Percentiles rank a stretch among this genome's conserved stretches.
Evolutionary conservation across 1,140 invertebrate genomes (phyloP).

Genomic region (Pseudobourletiella spinata): DNA sequence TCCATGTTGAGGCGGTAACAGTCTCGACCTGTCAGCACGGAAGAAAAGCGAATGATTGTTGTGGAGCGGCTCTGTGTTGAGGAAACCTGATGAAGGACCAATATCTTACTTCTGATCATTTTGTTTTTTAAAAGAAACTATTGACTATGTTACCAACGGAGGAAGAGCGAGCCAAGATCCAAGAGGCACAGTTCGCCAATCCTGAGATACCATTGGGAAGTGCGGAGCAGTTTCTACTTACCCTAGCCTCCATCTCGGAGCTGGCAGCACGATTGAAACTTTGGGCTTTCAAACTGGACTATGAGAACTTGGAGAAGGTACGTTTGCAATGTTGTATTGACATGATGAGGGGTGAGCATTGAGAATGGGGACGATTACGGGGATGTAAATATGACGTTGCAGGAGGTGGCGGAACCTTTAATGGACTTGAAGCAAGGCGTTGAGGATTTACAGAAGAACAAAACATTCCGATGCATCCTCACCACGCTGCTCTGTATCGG

Average conservation of each 20-base stretch:
- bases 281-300: slow-evolving; percentile 98
- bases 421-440: slow-evolving; percentile 97
- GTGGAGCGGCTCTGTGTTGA: too few relatives aligned
- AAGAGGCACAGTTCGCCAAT: slow-evolving; percentile 86
- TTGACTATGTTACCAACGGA: slow-evolving; percentile 94
- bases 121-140: slow-evolving; percentile 66
- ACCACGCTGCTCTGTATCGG: slow-evolving; percentile 89
- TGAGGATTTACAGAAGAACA: slow-evolving; percentile 77
- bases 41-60: too few relatives aligned
- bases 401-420: slow-evolving; percentile 96
- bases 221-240: slow-evolving; percentile 96
- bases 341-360: neutral
- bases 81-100: too few relatives aligned
- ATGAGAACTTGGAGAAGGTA: slow-evolving; percentile 88
- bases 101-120: too few relatives aligned
- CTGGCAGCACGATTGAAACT: slow-evolving; percentile 86
- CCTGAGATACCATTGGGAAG: slow-evolving; percentile 92
- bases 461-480: slow-evolving; percentile 90
- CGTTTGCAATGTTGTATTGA: too few relatives aligned
- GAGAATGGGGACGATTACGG: too few relatives aligned
- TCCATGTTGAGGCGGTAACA: too few relatives aligned
- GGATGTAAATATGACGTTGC: neutral
- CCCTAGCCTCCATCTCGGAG: slow-evolving; percentile 90
- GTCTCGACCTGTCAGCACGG: too few relatives aligned
- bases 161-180: slow-evolving; percentile 91